Conservation (phyloP, 2,888 invertebrate species). For the Platycnemis pennipes region DNA sequence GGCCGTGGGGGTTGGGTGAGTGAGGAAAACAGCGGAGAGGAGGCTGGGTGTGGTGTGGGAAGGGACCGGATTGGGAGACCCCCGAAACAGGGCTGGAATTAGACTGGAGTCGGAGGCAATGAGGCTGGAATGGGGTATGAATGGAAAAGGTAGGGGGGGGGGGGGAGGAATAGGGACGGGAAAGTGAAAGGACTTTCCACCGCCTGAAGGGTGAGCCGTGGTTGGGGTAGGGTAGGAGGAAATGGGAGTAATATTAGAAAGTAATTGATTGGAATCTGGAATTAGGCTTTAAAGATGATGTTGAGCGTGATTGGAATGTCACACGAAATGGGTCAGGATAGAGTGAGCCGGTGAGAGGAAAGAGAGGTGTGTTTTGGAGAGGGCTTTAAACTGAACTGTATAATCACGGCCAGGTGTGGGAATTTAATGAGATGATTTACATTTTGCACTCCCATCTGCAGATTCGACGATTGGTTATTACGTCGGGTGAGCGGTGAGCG, state of each 20-base stretch:
- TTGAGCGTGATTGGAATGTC: constrained; percentile 31
- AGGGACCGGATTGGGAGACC: neutral
- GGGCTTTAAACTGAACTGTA: constrained; percentile 9
- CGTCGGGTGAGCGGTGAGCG: neutral
- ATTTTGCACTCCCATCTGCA: constrained; percentile 18
- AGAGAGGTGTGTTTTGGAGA: neutral
- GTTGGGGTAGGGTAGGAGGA: neutral
- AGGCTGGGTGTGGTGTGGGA: neutral
- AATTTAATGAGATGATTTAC: constrained; percentile 31
- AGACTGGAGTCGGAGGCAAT: constrained; percentile 30
- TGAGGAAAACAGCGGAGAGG: neutral
- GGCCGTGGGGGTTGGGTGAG: neutral
- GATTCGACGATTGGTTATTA: constrained; percentile 15
- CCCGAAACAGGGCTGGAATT: constrained; percentile 7
- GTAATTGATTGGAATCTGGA: constrained; percentile 39
- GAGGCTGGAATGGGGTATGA: constrained; percentile 32
- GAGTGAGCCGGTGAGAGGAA: neutral
- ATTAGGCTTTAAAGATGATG: constrained; percentile 32
- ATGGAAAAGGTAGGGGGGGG: neutral
- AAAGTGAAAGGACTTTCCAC: neutral
- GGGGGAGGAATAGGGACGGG: neutral
- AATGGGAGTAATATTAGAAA: constrained; percentile 21
- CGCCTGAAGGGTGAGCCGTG: neutral
- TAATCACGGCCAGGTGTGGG: neutral
- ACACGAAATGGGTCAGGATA: constrained; percentile 26